phyloP scores from a whole-genome alignment of 2,888 invertebrate genomes.

The Lasioglossum vierecki region DNA sequence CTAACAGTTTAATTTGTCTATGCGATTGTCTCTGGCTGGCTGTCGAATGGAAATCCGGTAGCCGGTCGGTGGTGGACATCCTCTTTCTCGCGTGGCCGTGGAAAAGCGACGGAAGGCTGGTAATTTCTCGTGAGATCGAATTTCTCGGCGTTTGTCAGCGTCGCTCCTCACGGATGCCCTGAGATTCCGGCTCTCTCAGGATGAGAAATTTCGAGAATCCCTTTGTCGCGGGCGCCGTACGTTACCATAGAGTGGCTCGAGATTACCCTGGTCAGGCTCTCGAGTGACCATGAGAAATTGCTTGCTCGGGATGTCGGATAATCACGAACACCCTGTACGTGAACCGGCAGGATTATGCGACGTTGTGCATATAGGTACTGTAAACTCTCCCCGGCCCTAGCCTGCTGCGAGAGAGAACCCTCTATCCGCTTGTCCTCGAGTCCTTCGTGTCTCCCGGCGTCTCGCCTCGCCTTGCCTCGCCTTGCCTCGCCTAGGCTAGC shows the following conservation, averaged over 20 bases:
- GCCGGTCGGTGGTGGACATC: background rate
- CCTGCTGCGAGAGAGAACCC: slow-evolving; percentile 23
- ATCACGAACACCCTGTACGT: slow-evolving; percentile 73
- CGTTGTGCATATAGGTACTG: slow-evolving; percentile 63
- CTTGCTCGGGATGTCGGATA: slow-evolving; percentile 71
- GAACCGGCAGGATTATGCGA: slow-evolving; percentile 71
- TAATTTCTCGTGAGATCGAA: slow-evolving; percentile 59
- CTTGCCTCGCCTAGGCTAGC: background rate
- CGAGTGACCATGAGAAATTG: slow-evolving; percentile 73
- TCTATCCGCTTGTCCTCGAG: slow-evolving; percentile 46
- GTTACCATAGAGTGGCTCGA: slow-evolving; percentile 66
- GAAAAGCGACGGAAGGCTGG: background rate
- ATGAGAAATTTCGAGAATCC: slow-evolving; percentile 71
- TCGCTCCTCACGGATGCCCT: slow-evolving; percentile 45
- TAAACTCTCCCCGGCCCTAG: slow-evolving; percentile 38
- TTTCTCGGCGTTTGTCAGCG: slow-evolving; percentile 61
- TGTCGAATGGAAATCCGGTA: background rate
- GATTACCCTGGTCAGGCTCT: slow-evolving; percentile 62
- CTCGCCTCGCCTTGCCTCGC: slow-evolving; percentile 15
- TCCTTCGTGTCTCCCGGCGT: slow-evolving; percentile 18
- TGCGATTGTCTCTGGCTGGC: background rate
- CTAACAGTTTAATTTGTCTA: slow-evolving; percentile 18
- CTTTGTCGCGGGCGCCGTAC: slow-evolving; percentile 67
- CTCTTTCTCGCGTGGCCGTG: background rate
- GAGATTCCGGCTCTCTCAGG: slow-evolving; percentile 46